phyloP scores from a whole-genome alignment of 2,888 invertebrate genomes.

The Drosophila testacea region DNA sequence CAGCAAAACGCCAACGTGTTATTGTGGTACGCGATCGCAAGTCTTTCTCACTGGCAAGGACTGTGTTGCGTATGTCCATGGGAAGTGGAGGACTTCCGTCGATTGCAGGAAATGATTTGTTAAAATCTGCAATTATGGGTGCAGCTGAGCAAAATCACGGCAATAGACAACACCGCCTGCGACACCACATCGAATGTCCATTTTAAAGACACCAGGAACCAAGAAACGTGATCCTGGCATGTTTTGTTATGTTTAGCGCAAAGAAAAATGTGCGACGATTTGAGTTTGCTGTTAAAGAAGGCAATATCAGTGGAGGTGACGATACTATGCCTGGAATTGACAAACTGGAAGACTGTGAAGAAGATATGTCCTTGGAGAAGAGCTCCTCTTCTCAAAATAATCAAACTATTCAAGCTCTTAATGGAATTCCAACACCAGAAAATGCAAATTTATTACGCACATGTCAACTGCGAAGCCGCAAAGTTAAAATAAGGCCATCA shows the following conservation, averaged over 20 bases:
- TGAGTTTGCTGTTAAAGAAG: constrained; percentile 75
- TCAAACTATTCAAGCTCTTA: neutral
- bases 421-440: neutral
- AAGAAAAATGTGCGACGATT: constrained; percentile 76
- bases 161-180: constrained; percentile 11
- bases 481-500: constrained; percentile 48
- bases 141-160: constrained; percentile 37
- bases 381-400: neutral
- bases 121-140: constrained; percentile 57
- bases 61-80: constrained; percentile 53
- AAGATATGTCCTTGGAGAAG: constrained; percentile 56
- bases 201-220: constrained; percentile 83
- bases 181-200: constrained; percentile 68
- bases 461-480: constrained; percentile 55
- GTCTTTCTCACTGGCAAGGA: constrained; percentile 62
- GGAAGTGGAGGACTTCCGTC: constrained; percentile 32
- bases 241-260: constrained; percentile 80
- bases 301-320: constrained; percentile 41
- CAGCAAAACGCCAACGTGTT: constrained; percentile 25
- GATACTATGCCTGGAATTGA: constrained; percentile 15
- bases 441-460: constrained; percentile 23
- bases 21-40: constrained; percentile 64
- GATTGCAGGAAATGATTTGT: constrained; percentile 33
- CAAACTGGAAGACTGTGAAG: constrained; percentile 61
- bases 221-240: constrained; percentile 49